phyloP scores from a whole-genome alignment of 2,113 vertebrate genomes.

The Turnix velox region DNA sequence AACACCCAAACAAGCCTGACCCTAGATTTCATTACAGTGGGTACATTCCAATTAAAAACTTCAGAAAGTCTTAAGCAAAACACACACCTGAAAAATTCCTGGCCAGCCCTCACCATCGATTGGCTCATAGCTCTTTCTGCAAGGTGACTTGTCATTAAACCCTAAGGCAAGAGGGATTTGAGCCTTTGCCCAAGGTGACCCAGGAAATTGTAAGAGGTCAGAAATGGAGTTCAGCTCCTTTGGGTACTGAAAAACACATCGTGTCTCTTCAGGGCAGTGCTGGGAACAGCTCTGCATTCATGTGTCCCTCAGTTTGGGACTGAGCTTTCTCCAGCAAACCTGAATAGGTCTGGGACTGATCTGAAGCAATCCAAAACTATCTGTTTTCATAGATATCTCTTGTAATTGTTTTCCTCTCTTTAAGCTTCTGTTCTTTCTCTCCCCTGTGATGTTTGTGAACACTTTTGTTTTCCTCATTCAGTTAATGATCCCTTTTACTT shows the following conservation, averaged over 20 bases:
- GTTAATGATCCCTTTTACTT: slow-evolving; percentile 6
- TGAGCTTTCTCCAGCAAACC: background rate
- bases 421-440: background rate
- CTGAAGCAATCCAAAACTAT: background rate
- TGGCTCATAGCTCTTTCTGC: background rate
- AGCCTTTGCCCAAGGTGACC: background rate
- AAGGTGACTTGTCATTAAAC: background rate
- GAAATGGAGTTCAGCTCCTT: background rate
- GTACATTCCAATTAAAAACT: background rate
- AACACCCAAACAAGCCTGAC: background rate
- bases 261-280: background rate
- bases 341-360: background rate
- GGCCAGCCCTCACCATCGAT: background rate
- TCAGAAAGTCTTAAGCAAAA: background rate
- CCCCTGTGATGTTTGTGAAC: background rate
- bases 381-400: background rate
- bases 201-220: background rate
- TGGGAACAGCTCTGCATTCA: background rate
- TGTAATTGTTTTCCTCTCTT: background rate
- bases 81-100: background rate
- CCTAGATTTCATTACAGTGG: fast-evolving
- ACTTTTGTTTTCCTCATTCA: background rate
- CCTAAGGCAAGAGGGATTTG: background rate
- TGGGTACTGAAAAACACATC: background rate
- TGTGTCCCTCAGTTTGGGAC: background rate